Conservation (phyloP, 2,797 vertebrate species). For the Pangasius krempfi region DNA sequence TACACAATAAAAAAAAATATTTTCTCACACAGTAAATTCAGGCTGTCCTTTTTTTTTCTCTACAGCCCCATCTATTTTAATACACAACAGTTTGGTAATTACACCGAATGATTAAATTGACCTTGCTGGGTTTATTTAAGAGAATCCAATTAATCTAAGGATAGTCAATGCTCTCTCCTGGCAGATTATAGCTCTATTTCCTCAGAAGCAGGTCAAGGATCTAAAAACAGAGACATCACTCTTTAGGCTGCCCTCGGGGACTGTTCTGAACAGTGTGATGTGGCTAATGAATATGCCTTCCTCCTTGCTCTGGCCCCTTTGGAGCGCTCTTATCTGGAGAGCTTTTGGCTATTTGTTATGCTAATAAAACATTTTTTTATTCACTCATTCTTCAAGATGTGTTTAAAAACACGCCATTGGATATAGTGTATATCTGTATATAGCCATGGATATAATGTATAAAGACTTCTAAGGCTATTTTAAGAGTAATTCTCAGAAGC, state of each 20-base stretch:
- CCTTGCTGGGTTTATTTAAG: conserved; percentile 71
- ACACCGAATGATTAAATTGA: conserved; percentile 80
- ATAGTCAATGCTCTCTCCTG: conserved; percentile 64
- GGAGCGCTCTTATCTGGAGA: conserved; percentile 44
- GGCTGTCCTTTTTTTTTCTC: neutral
- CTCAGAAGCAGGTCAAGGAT: conserved; percentile 63
- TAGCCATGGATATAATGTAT: too few species aligned
- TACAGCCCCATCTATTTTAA: conserved; percentile 55
- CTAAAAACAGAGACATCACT: conserved; percentile 61
- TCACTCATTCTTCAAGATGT: conserved; percentile 37
- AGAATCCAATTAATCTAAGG: conserved; percentile 72
- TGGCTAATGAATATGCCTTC: conserved; percentile 51
- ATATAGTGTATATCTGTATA: too few species aligned
- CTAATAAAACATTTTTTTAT: conserved; percentile 52
- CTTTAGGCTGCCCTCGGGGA: conserved; percentile 52
- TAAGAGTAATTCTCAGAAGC: neutral
- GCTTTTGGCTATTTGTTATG: conserved; percentile 55
- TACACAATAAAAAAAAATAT: conserved; percentile 3
- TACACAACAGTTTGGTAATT: conserved; percentile 72
- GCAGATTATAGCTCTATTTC: conserved; percentile 66
- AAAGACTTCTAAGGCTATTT: too few species aligned
- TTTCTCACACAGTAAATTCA: conserved; percentile 21
- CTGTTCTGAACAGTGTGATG: conserved; percentile 35
- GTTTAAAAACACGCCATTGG: conserved; percentile 19
- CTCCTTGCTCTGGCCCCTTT: conserved; percentile 39